These are phyloP conservation scores for Ephestia elutella DNA, from an alignment of 1,140 invertebrate species.

Conservation along the genomic window DNA sequence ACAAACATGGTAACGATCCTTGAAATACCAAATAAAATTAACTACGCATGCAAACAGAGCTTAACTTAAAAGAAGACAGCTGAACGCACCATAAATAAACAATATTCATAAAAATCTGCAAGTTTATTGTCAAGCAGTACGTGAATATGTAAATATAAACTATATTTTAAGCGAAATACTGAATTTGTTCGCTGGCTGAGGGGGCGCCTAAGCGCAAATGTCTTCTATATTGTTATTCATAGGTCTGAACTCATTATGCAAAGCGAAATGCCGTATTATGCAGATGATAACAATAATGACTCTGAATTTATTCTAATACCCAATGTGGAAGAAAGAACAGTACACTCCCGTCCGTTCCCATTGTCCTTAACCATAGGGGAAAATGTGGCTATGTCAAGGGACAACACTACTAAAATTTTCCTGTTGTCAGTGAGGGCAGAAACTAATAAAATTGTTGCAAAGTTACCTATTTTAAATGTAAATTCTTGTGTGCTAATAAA, in stretches of 20 bases:
- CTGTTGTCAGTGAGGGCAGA: too few relatives aligned
- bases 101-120: slow-evolving; percentile 1
- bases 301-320: slow-evolving; percentile 19
- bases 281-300: slow-evolving; percentile 27
- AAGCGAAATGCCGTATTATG: slow-evolving; percentile 33
- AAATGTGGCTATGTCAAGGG: too few relatives aligned
- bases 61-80: background rate
- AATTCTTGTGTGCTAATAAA: too few relatives aligned
- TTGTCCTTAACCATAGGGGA: too few relatives aligned
- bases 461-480: too few relatives aligned
- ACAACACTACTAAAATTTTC: too few relatives aligned
- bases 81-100: background rate
- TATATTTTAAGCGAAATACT: slow-evolving; percentile 10
- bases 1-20: background rate
- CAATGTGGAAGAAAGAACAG: slow-evolving; percentile 10
- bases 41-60: background rate
- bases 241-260: slow-evolving; percentile 33
- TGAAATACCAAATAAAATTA: background rate
- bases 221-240: slow-evolving; percentile 30
- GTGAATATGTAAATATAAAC: slow-evolving; percentile 6
- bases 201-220: slow-evolving; percentile 24
- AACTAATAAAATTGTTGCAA: too few relatives aligned
- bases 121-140: background rate
- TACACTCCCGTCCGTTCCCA: background rate
- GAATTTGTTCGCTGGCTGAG: slow-evolving; percentile 7